Conservation (phyloP, 1,140 invertebrate species). For the Leptinotarsa lineolata region DNA sequence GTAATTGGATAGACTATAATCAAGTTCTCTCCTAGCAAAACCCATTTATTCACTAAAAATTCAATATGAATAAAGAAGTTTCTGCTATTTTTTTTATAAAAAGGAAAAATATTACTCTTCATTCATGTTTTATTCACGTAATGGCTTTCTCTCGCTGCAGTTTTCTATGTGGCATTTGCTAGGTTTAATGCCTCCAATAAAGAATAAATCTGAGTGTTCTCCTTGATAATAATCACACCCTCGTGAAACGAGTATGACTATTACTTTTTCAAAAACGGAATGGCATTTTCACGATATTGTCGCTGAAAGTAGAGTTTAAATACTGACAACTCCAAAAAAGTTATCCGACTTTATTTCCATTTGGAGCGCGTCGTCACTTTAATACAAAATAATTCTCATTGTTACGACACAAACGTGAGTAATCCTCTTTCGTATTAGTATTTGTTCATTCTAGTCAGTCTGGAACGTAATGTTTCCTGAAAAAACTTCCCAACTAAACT, state of each 20-base stretch:
- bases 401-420: conserved; percentile 4
- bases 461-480: conserved; percentile 8
- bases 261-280: not conserved
- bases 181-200: too few species aligned
- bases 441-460: conserved; percentile 18
- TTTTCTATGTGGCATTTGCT: too few species aligned
- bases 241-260: not conserved
- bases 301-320: not conserved
- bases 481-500: conserved; percentile 6
- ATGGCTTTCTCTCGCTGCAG: not conserved
- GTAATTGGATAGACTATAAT: too few species aligned
- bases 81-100: too few species aligned
- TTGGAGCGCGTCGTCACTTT: not conserved
- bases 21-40: too few species aligned
- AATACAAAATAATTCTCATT: conserved; percentile 21
- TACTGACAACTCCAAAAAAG: not conserved
- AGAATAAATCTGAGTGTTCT: too few species aligned
- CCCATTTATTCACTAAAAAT: too few species aligned
- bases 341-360: not conserved
- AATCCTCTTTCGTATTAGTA: conserved; percentile 17
- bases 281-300: not conserved
- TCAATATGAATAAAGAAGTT: too few species aligned
- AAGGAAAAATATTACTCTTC: too few species aligned
- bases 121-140: too few species aligned
- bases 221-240: not conserved